Percentiles rank a stretch among this genome's conserved stretches.
Evolutionary conservation across 1,140 invertebrate genomes (phyloP).

Genomic region (Eumaeus atala): DNA sequence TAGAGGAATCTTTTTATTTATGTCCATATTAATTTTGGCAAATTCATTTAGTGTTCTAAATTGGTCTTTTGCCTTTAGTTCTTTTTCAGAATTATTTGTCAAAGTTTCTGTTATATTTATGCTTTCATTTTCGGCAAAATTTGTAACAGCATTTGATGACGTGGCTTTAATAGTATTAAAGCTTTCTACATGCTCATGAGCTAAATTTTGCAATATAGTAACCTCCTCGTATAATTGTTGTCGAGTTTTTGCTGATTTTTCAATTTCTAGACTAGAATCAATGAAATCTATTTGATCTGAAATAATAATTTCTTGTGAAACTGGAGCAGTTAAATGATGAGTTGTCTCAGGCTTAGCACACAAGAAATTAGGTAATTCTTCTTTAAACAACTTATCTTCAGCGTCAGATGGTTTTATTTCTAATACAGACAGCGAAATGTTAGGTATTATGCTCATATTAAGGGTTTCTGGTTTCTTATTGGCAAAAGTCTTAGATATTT

Average conservation of each 20-base stretch:
- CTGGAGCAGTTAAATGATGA: constrained; percentile 44
- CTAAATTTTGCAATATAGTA: constrained; percentile 44
- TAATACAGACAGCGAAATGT: constrained; percentile 38
- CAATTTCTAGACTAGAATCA: constrained; percentile 17
- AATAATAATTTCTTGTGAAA: constrained; percentile 46
- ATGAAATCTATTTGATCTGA: constrained; percentile 44
- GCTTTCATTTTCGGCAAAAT: constrained; percentile 45
- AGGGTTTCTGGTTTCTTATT: constrained; percentile 38
- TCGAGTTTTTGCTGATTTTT: constrained; percentile 36
- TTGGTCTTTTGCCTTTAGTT: constrained; percentile 24
- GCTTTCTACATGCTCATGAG: constrained; percentile 43
- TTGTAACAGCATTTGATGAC: constrained; percentile 30
- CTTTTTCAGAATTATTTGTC: constrained; percentile 29
- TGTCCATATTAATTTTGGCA: constrained; percentile 43
- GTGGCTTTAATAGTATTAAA: constrained; percentile 30
- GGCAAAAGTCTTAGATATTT: constrained; percentile 31
- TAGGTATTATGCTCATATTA: constrained; percentile 39
- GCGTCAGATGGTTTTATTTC: constrained; percentile 46
- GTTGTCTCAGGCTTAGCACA: constrained; percentile 33
- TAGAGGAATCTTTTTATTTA: constrained; percentile 46
- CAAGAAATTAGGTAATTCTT: constrained; percentile 32
- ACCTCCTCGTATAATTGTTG: constrained; percentile 52
- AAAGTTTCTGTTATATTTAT: constrained; percentile 52
- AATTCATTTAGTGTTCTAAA: constrained; percentile 22
- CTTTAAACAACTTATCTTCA: constrained; percentile 36